Conservation (phyloP, 2,888 invertebrate genomes). For the Machimus rusticus region DNA sequence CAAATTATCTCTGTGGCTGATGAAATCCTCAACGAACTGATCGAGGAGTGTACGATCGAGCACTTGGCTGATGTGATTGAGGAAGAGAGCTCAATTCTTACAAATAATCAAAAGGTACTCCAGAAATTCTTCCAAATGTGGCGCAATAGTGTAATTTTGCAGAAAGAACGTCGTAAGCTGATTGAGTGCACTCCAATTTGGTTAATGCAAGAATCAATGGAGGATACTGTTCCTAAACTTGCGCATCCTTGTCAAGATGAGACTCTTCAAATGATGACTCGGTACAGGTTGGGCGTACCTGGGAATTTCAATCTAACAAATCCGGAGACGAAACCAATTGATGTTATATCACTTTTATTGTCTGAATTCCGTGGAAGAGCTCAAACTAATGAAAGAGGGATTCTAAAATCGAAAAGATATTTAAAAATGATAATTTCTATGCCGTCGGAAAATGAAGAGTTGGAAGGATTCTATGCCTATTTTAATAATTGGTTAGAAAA, state of each 20-base stretch:
- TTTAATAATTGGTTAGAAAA: constrained; percentile 54
- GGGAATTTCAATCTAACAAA: constrained; percentile 54
- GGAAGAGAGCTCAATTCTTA: constrained; percentile 57
- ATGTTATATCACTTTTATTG: constrained; percentile 38
- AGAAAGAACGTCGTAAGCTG: constrained; percentile 64
- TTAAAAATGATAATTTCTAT: constrained; percentile 57
- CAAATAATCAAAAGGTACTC: constrained; percentile 56
- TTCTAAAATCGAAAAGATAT: constrained; percentile 53
- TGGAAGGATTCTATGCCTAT: constrained; percentile 54
- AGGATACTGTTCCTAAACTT: constrained; percentile 56
- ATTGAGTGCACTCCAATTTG: constrained; percentile 67
- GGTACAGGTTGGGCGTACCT: constrained; percentile 63
- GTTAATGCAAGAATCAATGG: constrained; percentile 60
- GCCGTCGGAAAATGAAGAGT: constrained; percentile 53
- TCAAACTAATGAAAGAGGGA: constrained; percentile 39
- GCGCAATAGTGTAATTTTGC: constrained; percentile 60
- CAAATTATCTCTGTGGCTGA: constrained; percentile 50
- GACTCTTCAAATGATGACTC: constrained; percentile 64
- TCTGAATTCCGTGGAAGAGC: not conserved
- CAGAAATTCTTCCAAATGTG: constrained; percentile 63
- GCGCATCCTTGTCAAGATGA: constrained; percentile 62
- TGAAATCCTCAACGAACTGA: constrained; percentile 49
- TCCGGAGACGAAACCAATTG: constrained; percentile 45
- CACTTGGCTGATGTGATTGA: constrained; percentile 53
- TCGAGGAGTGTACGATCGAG: constrained; percentile 44